Evolutionary conservation across 2,797 vertebrate genomes (phyloP).

Genomic region (Esox lucius): DNA sequence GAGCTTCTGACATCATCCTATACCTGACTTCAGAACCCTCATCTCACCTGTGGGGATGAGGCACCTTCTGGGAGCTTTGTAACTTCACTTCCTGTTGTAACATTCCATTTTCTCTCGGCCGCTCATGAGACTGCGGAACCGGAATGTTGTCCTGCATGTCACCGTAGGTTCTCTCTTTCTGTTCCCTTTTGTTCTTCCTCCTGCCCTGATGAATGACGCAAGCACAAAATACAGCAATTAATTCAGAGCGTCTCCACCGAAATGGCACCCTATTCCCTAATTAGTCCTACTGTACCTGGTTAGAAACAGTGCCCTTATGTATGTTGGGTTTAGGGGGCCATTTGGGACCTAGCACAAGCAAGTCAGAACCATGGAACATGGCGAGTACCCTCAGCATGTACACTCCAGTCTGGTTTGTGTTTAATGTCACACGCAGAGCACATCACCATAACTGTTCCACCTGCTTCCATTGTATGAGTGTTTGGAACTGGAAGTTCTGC

Average conservation of each 20-base stretch:
- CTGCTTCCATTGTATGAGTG: neutral
- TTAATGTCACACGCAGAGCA: neutral
- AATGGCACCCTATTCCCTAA: neutral
- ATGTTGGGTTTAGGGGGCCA: neutral
- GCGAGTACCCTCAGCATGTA: neutral
- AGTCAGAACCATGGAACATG: neutral
- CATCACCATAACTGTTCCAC: neutral
- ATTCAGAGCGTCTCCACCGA: neutral
- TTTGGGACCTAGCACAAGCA: neutral
- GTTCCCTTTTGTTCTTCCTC: constrained; percentile 73
- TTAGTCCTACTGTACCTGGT: neutral
- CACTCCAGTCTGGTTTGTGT: neutral
- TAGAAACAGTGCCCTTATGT: neutral
- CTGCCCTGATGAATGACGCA: constrained; percentile 68
- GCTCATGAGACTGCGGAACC: constrained; percentile 2
- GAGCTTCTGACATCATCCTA: neutral
- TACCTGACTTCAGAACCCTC: constrained; percentile 23
- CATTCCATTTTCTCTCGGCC: constrained; percentile 9
- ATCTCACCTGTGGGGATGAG: constrained; percentile 71
- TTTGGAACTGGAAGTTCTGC: neutral
- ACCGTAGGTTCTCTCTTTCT: constrained; percentile 57
- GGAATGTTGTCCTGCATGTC: neutral
- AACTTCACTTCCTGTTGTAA: constrained; percentile 62
- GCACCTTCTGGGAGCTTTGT: constrained; percentile 52
- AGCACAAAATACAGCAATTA: constrained; percentile 45